phyloP scores from a whole-genome alignment of 2,888 invertebrate genomes.

The Drosophila kambysellisi region DNA sequence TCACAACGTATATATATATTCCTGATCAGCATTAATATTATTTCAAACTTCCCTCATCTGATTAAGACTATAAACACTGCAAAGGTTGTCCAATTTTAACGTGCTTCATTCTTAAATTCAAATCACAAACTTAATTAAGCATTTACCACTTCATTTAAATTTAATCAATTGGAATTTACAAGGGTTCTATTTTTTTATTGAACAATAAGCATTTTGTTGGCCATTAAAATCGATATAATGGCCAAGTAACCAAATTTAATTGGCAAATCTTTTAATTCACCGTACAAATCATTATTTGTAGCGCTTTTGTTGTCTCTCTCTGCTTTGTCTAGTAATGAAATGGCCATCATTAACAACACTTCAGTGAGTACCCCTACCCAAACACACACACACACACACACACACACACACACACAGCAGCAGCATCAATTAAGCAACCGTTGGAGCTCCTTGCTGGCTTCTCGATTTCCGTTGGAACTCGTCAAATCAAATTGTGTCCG shows the following conservation, averaged over 20 bases:
- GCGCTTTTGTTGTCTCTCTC: background rate
- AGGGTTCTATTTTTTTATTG: background rate
- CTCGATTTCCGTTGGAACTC: slow-evolving; percentile 24
- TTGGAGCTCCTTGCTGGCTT: slow-evolving; percentile 15
- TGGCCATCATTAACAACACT: slow-evolving; percentile 46
- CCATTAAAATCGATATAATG: background rate
- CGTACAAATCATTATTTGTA: slow-evolving; percentile 29
- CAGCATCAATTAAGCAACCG: slow-evolving; percentile 39
- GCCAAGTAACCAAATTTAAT: slow-evolving; percentile 22
- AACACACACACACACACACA: background rate
- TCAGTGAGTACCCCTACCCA: slow-evolving; percentile 16
- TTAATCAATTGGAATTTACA: background rate
- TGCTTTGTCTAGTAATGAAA: background rate
- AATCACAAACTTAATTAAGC: background rate
- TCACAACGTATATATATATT: background rate
- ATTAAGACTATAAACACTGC: too few species aligned
- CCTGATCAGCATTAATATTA: background rate
- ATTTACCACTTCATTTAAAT: background rate
- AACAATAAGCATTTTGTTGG: background rate
- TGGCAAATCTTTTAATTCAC: slow-evolving; percentile 22
- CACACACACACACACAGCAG: background rate
- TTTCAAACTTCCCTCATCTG: background rate
- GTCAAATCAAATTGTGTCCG: slow-evolving; percentile 69
- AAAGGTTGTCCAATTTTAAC: background rate
- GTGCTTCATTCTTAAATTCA: background rate